phyloP scores from a whole-genome alignment of 2,113 vertebrate species.

The Sylvia atricapilla region DNA sequence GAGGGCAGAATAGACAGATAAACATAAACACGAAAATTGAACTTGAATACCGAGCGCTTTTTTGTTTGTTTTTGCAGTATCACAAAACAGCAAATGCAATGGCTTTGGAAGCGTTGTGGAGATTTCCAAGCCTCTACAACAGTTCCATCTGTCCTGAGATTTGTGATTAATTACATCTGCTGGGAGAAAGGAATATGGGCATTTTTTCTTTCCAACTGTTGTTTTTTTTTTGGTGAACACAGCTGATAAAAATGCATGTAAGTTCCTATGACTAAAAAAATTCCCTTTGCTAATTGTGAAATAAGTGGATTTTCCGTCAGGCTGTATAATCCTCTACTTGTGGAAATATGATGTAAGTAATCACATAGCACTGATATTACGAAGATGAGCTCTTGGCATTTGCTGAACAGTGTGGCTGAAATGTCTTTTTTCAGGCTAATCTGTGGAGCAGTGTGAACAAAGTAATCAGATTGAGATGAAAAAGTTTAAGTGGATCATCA shows the following conservation, averaged over 20 bases:
- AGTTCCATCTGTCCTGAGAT: conserved; percentile 22
- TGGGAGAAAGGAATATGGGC: background rate
- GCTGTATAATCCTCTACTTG: conserved; percentile 16
- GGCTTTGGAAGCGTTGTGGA: background rate
- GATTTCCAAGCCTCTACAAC: background rate
- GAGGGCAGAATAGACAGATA: background rate
- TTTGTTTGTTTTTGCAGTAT: background rate
- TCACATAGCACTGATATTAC: background rate
- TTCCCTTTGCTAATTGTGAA: background rate
- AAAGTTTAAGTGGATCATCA: conserved; percentile 39
- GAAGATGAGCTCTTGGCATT: conserved; percentile 37
- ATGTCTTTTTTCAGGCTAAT: background rate
- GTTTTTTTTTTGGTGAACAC: background rate
- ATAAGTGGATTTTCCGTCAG: conserved; percentile 31
- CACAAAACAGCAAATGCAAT: background rate
- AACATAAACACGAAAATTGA: conserved; percentile 21
- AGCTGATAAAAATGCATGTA: background rate
- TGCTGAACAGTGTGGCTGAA: background rate
- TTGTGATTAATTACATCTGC: conserved; percentile 1
- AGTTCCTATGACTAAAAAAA: background rate
- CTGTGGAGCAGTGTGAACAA: conserved; percentile 10
- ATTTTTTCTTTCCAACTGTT: background rate
- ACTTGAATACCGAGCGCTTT: conserved; percentile 1
- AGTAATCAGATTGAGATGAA: conserved; percentile 39
- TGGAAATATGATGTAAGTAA: background rate